phyloP scores from a whole-genome alignment of 1,140 invertebrate species.

The Hormaphis cornu region DNA sequence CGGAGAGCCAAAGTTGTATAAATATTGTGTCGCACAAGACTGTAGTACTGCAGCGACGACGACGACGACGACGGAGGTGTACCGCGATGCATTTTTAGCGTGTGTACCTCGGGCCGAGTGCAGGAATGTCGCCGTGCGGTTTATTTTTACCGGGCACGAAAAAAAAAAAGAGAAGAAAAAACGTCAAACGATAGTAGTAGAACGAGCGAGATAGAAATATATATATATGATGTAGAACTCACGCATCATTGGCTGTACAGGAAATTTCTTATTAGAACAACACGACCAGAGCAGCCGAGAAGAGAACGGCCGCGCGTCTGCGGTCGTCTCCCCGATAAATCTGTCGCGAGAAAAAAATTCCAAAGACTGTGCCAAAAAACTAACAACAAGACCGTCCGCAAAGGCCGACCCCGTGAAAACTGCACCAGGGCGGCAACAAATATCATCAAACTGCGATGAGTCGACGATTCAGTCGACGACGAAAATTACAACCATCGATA shows the following conservation, averaged over 20 bases:
- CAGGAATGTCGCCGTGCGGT: constrained; percentile 29
- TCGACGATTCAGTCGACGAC: too few relatives aligned
- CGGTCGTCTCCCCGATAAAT: constrained; percentile 12
- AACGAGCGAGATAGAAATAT: background rate
- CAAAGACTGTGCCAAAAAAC: constrained; percentile 21
- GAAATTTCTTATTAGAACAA: constrained; percentile 21
- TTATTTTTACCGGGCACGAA: constrained; percentile 26
- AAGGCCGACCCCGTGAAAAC: background rate
- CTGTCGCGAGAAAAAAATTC: constrained; percentile 14
- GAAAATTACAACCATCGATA: too few relatives aligned
- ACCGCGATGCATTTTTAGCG: constrained; percentile 23
- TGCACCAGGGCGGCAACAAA: background rate
- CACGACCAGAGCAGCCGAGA: too few relatives aligned
- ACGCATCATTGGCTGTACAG: constrained; percentile 11
- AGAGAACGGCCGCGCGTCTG: constrained; percentile 3
- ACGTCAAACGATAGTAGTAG: background rate
- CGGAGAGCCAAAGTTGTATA: background rate
- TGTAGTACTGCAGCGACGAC: background rate
- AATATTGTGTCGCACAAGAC: background rate
- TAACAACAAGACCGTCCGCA: constrained; percentile 1
- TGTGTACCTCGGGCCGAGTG: constrained; percentile 5
- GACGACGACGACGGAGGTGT: background rate
- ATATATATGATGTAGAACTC: background rate
- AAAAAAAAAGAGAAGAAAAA: background rate
- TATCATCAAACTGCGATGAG: too few relatives aligned